These are phyloP conservation scores for Clunio marinus DNA, from an alignment of 2,888 invertebrate genomes.

Conservation along the genomic window DNA sequence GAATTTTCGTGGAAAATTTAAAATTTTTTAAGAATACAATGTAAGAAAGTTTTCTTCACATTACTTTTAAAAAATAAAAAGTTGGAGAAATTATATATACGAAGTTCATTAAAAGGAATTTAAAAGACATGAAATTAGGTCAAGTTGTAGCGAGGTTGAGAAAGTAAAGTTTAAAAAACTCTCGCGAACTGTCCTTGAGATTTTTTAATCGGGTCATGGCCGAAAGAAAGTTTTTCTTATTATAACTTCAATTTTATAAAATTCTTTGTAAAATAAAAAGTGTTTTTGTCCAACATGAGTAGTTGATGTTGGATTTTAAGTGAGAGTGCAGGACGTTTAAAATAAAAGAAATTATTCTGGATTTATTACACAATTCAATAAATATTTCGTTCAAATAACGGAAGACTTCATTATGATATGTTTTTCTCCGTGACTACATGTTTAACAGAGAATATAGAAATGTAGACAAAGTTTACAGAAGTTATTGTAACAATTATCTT, in stretches of 20 bases:
- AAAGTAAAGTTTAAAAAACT: not conserved
- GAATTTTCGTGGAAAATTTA: not conserved
- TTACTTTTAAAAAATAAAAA: too few species aligned
- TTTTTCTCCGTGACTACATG: too few species aligned
- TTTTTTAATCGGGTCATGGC: conserved; percentile 34
- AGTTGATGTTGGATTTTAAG: not conserved
- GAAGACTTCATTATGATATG: too few species aligned
- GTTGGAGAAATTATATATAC: not conserved
- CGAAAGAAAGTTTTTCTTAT: conserved; percentile 34
- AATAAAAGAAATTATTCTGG: not conserved
- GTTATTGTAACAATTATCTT: too few species aligned
- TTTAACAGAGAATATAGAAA: too few species aligned
- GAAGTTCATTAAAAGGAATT: not conserved
- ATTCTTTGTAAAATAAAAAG: conserved; percentile 1
- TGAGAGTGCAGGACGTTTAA: conserved; percentile 23
- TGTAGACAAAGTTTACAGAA: too few species aligned
- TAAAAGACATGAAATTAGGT: not conserved
- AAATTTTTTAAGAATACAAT: not conserved
- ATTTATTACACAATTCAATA: conserved; percentile 29
- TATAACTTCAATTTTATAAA: conserved; percentile 13
- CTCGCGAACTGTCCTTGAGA: conserved; percentile 26
- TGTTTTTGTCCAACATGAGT: not conserved
- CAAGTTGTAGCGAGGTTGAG: not conserved
- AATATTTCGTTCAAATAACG: conserved; percentile 36
- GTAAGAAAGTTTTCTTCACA: too few species aligned